A percentile compares a stretch with the other conserved stretches of the same genome.
Evolutionary conservation across 2,113 vertebrate species (phyloP).

Genomic region (Myotis lucifugus): DNA sequence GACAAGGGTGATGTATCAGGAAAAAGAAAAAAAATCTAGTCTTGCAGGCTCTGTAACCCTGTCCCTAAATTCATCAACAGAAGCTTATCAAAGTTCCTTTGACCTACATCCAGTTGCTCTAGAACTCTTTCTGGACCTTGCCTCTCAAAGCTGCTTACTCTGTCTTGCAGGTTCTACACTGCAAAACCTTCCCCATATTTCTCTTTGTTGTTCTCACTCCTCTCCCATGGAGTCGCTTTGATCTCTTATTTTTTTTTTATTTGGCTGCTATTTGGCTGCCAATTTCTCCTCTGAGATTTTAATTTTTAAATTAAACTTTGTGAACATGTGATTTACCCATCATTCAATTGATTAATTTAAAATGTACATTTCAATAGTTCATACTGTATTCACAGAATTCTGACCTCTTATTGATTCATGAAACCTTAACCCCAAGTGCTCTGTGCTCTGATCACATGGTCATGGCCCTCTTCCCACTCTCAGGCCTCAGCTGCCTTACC

Average conservation of each 20-base stretch:
- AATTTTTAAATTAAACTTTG: too few species aligned
- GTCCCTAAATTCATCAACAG: background rate
- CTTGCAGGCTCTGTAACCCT: background rate
- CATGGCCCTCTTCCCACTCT: background rate
- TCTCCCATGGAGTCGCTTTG: background rate
- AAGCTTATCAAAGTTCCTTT: background rate
- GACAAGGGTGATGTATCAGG: background rate
- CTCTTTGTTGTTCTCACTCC: background rate
- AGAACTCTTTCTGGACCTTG: background rate
- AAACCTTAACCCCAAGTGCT: background rate
- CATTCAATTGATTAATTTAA: too few species aligned
- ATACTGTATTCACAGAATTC: too few species aligned
- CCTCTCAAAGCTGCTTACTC: background rate
- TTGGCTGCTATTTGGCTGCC: too few species aligned
- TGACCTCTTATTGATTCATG: background rate
- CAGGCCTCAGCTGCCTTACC: too few species aligned
- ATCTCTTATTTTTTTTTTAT: background rate
- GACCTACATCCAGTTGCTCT: background rate
- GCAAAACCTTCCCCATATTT: background rate
- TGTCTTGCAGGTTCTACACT: background rate
- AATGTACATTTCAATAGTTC: too few species aligned
- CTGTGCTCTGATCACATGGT: background rate
- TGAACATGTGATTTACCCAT: too few species aligned
- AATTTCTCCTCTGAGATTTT: too few species aligned
- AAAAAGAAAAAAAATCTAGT: background rate